phyloP scores from a whole-genome alignment of 2,797 vertebrate genomes.

The Eupleurogrammus muticus region DNA sequence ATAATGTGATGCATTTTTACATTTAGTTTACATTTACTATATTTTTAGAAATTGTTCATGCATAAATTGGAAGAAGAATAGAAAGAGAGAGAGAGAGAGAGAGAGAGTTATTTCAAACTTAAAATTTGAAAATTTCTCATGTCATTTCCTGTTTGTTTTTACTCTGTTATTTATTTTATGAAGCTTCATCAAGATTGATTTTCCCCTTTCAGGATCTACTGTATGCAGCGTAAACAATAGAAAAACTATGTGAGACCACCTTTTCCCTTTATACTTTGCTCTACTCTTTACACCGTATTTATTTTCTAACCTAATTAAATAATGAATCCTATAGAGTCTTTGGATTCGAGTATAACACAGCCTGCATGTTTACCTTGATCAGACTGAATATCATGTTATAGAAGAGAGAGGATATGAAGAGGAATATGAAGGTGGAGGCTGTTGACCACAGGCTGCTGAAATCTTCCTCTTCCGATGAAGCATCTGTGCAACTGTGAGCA shows the following conservation, averaged over 20 bases:
- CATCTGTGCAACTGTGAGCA: slow-evolving; percentile 16
- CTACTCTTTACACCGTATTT: not conserved
- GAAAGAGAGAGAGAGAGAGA: no score
- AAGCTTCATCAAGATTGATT: not conserved
- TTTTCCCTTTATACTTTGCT: not conserved
- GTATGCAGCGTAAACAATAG: not conserved
- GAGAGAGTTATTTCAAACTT: no score
- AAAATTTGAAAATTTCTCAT: not conserved
- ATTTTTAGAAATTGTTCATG: no score
- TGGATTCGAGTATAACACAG: not conserved
- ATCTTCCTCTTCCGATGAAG: slow-evolving; percentile 55
- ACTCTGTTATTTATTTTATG: not conserved
- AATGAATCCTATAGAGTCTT: not conserved
- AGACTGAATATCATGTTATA: slow-evolving; percentile 66
- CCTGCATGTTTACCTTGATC: slow-evolving; percentile 63
- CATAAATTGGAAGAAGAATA: no score
- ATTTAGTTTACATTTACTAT: no score
- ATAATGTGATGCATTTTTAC: no score
- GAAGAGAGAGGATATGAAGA: slow-evolving; percentile 70
- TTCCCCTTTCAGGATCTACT: not conserved
- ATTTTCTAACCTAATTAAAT: not conserved
- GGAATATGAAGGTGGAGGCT: slow-evolving; percentile 66
- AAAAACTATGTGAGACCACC: not conserved
- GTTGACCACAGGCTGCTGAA: slow-evolving; percentile 72
- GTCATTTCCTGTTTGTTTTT: not conserved